phyloP scores from a whole-genome alignment of 2,113 vertebrate genomes.

The Cryptotis parvus region DNA sequence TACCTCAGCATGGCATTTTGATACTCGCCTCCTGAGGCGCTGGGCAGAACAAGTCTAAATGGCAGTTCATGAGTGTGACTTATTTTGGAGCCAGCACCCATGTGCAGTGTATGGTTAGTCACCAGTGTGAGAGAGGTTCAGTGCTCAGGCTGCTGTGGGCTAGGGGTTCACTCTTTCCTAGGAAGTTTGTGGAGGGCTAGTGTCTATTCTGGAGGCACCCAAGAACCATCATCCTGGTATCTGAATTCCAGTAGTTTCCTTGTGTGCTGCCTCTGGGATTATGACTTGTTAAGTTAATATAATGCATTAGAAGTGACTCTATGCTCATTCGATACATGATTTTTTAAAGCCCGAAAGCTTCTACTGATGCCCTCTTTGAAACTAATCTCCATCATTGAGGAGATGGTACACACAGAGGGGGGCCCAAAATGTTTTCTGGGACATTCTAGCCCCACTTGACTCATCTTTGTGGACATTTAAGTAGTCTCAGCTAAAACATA shows the following conservation, averaged over 20 bases:
- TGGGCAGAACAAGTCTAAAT: neutral
- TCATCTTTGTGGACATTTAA: rapidly evolving
- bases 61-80: neutral
- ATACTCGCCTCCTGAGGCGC: neutral
- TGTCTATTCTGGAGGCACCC: neutral
- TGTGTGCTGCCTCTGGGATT: neutral
- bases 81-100: neutral
- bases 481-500: neutral
- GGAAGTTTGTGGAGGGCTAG: neutral
- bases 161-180: neutral
- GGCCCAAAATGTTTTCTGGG: neutral
- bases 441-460: neutral
- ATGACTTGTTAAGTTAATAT: neutral
- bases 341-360: neutral
- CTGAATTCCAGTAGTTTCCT: neutral
- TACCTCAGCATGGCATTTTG: neutral
- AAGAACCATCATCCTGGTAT: rapidly evolving
- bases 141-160: neutral
- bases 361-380: neutral
- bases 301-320: neutral
- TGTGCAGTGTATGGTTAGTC: neutral
- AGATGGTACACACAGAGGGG: neutral
- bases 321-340: neutral
- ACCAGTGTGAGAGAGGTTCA: neutral
- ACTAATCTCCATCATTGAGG: neutral